These are phyloP conservation scores for Coptotermes formosanus DNA, from an alignment of 1,140 invertebrate genomes.

Conservation along the genomic window DNA sequence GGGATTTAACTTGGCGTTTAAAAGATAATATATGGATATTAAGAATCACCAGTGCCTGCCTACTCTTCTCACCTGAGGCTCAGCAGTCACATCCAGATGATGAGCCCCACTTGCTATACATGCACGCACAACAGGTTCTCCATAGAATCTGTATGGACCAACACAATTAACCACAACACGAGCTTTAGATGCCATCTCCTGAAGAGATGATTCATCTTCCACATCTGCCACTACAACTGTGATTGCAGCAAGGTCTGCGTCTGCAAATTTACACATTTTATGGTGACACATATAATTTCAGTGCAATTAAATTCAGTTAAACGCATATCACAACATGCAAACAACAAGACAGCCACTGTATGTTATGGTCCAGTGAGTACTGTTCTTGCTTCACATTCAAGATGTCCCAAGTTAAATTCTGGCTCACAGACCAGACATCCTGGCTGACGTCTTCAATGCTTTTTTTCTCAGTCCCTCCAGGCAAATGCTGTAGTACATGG, in stretches of 20 bases:
- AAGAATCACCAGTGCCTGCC: neutral
- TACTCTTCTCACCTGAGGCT: conserved; percentile 62
- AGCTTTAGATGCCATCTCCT: conserved; percentile 70
- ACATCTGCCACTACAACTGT: conserved; percentile 75
- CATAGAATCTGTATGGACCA: conserved; percentile 86
- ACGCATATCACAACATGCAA: too few species aligned
- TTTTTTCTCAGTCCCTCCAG: too few species aligned
- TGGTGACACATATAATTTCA: too few species aligned
- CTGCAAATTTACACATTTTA: neutral
- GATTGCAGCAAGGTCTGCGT: conserved; percentile 26
- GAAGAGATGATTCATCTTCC: conserved; percentile 66
- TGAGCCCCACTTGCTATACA: conserved; percentile 79
- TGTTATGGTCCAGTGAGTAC: too few species aligned
- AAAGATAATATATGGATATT: neutral
- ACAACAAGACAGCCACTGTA: too few species aligned
- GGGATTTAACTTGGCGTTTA: too few species aligned
- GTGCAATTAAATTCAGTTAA: too few species aligned
- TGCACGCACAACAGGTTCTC: conserved; percentile 88
- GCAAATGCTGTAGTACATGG: too few species aligned
- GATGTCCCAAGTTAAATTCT: too few species aligned
- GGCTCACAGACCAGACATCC: too few species aligned
- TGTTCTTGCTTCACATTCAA: too few species aligned
- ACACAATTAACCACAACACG: conserved; percentile 82
- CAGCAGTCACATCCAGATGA: conserved; percentile 90
- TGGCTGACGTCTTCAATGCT: too few species aligned